Percentiles rank a stretch among this genome's conserved stretches.
Evolutionary conservation across 2,888 invertebrate species (phyloP).

Genomic region (Falcaria lacertinaria): DNA sequence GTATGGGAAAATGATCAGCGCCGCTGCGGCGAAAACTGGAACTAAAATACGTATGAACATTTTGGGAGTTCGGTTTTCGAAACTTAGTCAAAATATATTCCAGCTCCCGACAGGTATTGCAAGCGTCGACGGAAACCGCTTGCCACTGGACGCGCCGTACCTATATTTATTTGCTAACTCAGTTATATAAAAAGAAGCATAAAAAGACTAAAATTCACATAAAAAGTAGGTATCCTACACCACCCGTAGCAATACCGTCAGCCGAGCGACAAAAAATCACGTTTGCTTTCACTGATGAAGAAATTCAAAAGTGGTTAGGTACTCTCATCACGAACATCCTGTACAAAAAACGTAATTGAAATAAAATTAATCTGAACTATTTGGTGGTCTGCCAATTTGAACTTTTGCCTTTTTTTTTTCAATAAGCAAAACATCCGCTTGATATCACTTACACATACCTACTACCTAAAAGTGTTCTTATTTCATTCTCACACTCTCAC

Average conservation of each 20-base stretch:
- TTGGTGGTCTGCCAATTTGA: constrained; percentile 35
- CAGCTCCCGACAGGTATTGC: no score
- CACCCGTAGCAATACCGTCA: constrained; percentile 10
- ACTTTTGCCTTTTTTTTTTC: constrained; percentile 34
- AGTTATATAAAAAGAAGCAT: no score
- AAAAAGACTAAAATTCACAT: no score
- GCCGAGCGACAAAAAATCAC: constrained; percentile 23
- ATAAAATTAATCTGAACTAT: constrained; percentile 46
- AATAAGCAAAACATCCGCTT: constrained; percentile 28
- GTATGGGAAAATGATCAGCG: no score
- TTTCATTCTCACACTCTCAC: constrained; percentile 24
- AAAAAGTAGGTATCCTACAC: no score
- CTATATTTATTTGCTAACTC: no score
- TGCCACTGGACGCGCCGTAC: no score
- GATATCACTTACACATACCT: constrained; percentile 7
- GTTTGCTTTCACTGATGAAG: constrained; percentile 53
- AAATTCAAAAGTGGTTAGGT: constrained; percentile 45
- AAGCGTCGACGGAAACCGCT: no score
- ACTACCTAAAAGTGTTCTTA: background rate
- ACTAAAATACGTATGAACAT: no score
- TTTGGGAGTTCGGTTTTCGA: no score
- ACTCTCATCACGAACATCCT: constrained; percentile 52
- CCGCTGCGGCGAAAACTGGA: no score
- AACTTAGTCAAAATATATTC: no score
- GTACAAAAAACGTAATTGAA: constrained; percentile 58